Evolutionary conservation across 1,140 invertebrate species (phyloP).

Genomic region (Eueides isabella): DNA sequence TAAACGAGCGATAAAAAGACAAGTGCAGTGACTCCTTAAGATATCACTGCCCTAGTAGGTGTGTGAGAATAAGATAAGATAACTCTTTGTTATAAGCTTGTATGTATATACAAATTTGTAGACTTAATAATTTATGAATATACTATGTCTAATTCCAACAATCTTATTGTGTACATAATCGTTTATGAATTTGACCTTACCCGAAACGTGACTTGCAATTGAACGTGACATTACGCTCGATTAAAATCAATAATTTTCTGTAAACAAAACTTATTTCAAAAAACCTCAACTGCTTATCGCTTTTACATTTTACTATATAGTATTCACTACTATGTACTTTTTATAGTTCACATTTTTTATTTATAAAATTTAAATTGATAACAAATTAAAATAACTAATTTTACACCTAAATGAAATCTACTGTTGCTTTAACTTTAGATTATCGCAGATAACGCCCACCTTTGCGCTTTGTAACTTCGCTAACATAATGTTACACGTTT

Average conservation of each 20-base stretch:
- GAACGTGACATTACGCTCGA: constrained; percentile 12
- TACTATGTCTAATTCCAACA: not conserved
- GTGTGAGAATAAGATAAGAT: not conserved
- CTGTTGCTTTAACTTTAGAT: too few relatives aligned
- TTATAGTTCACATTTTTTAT: not conserved
- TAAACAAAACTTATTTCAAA: not conserved
- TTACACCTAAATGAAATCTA: not conserved
- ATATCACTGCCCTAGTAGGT: not conserved
- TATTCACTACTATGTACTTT: not conserved
- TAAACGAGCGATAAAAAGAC: not conserved
- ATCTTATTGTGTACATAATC: not conserved
- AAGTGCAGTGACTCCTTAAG: not conserved
- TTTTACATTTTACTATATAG: not conserved
- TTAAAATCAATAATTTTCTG: not conserved
- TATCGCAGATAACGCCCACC: too few relatives aligned
- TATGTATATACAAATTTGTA: not conserved
- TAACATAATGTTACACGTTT: too few relatives aligned
- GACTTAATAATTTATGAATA: not conserved
- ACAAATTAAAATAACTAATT: not conserved
- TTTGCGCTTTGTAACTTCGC: not conserved
- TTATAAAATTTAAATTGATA: not conserved
- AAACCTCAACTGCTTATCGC: not conserved
- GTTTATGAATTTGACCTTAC: constrained; percentile 29
- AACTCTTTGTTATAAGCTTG: not conserved
- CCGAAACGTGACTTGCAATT: constrained; percentile 19